These are phyloP conservation scores for Calliopsis andreniformis DNA, from an alignment of 1,140 invertebrate genomes.

Conservation along the genomic window DNA sequence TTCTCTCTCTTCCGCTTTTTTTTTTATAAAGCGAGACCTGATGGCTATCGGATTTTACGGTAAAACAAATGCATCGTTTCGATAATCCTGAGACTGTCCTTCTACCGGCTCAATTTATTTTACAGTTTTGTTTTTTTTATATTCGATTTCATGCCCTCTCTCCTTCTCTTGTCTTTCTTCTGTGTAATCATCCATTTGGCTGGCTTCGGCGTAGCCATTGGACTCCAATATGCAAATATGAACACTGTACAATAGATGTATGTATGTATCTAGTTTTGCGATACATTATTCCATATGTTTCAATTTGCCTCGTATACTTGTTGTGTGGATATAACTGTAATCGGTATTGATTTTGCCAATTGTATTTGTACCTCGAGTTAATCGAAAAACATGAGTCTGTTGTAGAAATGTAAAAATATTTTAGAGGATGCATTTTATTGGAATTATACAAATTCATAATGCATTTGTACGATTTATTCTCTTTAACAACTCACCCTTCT, in stretches of 20 bases:
- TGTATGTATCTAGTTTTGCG: not conserved
- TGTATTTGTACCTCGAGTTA: too few relatives aligned
- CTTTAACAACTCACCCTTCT: too few relatives aligned
- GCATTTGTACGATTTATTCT: too few relatives aligned
- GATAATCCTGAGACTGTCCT: conserved; percentile 66
- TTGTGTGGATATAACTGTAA: too few relatives aligned
- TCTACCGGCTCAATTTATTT: conserved; percentile 68
- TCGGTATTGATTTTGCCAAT: too few relatives aligned
- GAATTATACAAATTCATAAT: too few relatives aligned
- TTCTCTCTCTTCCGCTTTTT: conserved; percentile 15
- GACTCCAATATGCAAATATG: not conserved
- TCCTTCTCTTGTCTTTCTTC: conserved; percentile 6
- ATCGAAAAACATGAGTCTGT: too few relatives aligned
- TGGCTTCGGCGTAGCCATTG: not conserved
- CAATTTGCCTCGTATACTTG: too few relatives aligned
- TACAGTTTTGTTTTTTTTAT: conserved; percentile 59
- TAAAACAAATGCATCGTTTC: conserved; percentile 67
- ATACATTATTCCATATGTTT: not conserved
- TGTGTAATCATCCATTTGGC: conserved; percentile 17
- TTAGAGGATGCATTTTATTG: too few relatives aligned
- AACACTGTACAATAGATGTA: not conserved
- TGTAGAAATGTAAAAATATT: too few relatives aligned
- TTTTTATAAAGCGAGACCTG: conserved; percentile 35
- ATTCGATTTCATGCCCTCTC: conserved; percentile 50
- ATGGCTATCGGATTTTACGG: conserved; percentile 69